Percentiles rank a stretch among this genome's conserved stretches.
Evolutionary conservation across 2,888 invertebrate genomes (phyloP).

Genomic region (Carabus problematicus): DNA sequence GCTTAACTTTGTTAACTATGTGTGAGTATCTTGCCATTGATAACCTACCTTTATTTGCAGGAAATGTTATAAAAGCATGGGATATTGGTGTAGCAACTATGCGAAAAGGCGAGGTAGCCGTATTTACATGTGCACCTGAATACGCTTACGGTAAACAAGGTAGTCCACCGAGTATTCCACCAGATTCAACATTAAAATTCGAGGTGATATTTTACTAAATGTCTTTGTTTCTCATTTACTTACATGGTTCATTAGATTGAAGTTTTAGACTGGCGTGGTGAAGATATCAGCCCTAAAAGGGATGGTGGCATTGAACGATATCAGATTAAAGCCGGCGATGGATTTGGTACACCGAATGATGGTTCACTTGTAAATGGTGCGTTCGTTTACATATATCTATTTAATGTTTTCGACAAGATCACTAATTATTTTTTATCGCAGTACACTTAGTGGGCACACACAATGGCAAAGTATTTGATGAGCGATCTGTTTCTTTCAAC

Average conservation of each 20-base stretch:
- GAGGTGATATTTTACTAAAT: constrained; percentile 65
- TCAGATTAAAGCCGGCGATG: constrained; percentile 74
- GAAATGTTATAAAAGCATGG: constrained; percentile 90
- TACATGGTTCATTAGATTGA: constrained; percentile 70
- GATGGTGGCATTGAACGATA: constrained; percentile 84
- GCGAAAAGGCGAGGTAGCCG: constrained; percentile 87
- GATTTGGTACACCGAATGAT: constrained; percentile 78
- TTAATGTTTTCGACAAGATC: constrained; percentile 45
- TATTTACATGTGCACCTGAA: constrained; percentile 83
- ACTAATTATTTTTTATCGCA: constrained; percentile 57
- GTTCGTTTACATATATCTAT: not conserved
- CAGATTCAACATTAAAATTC: constrained; percentile 86
- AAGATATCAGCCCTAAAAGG: constrained; percentile 85
- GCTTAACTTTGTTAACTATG: too few species aligned
- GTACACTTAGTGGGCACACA: constrained; percentile 77
- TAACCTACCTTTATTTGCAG: constrained; percentile 56
- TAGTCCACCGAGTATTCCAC: constrained; percentile 87
- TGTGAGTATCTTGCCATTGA: not conserved
- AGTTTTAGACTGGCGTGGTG: constrained; percentile 85
- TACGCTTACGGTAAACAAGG: constrained; percentile 91
- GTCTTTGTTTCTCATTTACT: constrained; percentile 43
- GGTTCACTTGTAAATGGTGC: constrained; percentile 84
- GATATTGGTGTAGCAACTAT: constrained; percentile 93
- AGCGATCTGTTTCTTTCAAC: constrained; percentile 79
- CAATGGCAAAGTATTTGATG: constrained; percentile 76